Evolutionary conservation across 2,797 vertebrate genomes (phyloP), one percentile per base, ranked within the genome.

Genomic region (Sparidentex hasta): DNA sequence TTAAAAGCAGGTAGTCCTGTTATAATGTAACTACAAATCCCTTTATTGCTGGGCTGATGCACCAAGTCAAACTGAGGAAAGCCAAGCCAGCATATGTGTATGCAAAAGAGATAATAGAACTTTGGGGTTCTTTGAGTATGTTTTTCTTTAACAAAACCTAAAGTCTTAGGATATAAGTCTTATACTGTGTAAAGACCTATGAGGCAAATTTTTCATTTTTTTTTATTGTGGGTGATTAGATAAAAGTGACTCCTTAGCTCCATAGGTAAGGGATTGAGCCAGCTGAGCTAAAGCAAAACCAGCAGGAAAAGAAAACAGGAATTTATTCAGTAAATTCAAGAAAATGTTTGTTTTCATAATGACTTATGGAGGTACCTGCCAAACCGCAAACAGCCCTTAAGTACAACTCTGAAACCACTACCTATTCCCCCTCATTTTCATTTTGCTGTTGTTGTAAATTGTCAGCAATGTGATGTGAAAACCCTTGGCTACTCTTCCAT

Each of bases 341-440:
- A 25, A 25, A 25, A 25, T 33, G 61, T 83, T 81, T 84, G 72
- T 84, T 77, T 84, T 64, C 38, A 74, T 79, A 87, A 83, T 78
- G 79, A 77, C 71, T 76, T 77, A 75, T 48, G 17, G 63, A 38
- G 33, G 51, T 66, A 61, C 59, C 75, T 81, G 71, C 63, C 65
- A 69, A 74, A 85, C 71, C 71, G 82, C 68, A 84, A 72, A 78
- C 51, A 66, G 21, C 71, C 58, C 68, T 50, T 25, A 63, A 71
- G 71, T 76, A 64, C 44, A 51, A 47, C 52, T 70, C 70, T 44
- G 51, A 44, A 73, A 63, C 69, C 5, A 3, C 51, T 6, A 58
- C 57, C 52, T 56, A 9, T 41, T 17, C 41, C 23, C 38, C 11
- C 43, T 21, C 38, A 46, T 76, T 90, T 83, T 76, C 61, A 61